These are phyloP conservation scores for Philonicus albiceps DNA, from an alignment of 2,888 invertebrate species.

Conservation along the genomic window DNA sequence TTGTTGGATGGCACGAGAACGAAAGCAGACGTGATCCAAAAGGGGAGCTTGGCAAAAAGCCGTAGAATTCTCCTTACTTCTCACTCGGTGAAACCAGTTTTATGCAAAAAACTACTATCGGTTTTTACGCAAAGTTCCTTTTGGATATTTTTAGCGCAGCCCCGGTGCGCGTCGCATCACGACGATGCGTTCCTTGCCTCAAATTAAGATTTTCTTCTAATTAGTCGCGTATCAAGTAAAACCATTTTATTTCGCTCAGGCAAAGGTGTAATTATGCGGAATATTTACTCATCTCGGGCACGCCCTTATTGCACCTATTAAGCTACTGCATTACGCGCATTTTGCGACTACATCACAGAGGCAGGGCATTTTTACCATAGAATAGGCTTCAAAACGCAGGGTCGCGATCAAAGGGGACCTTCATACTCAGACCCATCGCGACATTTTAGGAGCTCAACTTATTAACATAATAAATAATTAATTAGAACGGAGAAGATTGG, in stretches of 20 bases:
- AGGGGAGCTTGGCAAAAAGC: background rate
- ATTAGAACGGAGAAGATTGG: background rate
- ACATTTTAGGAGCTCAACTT: background rate
- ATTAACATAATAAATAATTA: slow-evolving; percentile 8
- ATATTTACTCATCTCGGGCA: slow-evolving; percentile 19
- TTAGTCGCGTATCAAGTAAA: background rate
- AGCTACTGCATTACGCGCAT: slow-evolving; percentile 15
- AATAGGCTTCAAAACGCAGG: background rate
- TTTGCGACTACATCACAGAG: background rate
- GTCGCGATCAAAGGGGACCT: background rate
- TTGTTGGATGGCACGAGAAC: background rate
- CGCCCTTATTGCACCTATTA: slow-evolving; percentile 28
- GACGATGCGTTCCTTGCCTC: background rate
- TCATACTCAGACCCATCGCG: background rate
- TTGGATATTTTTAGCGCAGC: background rate
- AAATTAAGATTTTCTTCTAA: slow-evolving; percentile 27
- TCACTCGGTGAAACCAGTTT: background rate
- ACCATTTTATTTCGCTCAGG: background rate
- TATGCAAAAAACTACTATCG: background rate
- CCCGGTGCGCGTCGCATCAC: background rate
- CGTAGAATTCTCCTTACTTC: background rate
- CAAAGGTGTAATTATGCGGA: slow-evolving; percentile 23
- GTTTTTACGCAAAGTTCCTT: background rate
- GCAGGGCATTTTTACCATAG: background rate
- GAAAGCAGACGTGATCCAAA: background rate